A percentile compares a stretch with the other conserved stretches of the same genome.
Evolutionary conservation across 2,113 vertebrate species (phyloP).

Genomic region (Ptilorrhoa leucosticta): DNA sequence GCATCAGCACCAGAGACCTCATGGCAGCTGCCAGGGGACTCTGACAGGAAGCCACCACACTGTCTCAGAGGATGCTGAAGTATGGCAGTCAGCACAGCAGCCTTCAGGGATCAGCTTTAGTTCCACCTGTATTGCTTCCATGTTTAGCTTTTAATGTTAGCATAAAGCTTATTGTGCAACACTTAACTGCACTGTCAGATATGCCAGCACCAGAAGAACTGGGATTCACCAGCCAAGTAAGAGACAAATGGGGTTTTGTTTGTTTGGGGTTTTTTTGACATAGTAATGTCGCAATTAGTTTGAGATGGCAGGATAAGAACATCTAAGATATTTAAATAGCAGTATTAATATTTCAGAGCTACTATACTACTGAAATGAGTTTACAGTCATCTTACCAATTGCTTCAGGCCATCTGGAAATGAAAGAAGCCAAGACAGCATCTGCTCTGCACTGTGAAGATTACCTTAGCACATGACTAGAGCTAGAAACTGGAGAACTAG

Average conservation of each 20-base stretch:
- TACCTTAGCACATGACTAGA: conserved; percentile 6
- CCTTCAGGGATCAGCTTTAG: not conserved
- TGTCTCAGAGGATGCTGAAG: not conserved
- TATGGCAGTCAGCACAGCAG: not conserved
- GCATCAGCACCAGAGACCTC: not conserved
- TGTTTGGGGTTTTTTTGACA: conserved; percentile 53
- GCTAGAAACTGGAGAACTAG: not conserved
- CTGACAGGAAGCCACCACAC: not conserved
- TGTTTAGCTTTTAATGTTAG: not conserved
- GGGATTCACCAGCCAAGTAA: conserved; percentile 26
- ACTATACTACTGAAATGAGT: conserved; percentile 31
- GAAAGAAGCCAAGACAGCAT: conserved; percentile 48
- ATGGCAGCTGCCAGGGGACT: not conserved
- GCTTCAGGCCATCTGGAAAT: conserved; percentile 56
- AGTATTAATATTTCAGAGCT: conserved; percentile 53
- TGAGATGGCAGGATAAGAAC: conserved; percentile 61
- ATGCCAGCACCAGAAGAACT: conserved; percentile 8
- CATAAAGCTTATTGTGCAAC: not conserved
- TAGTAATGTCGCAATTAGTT: conserved; percentile 63
- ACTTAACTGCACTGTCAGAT: not conserved
- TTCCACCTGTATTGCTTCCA: not conserved
- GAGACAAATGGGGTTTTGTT: conserved; percentile 52
- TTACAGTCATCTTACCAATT: conserved; percentile 48
- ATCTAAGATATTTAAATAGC: conserved; percentile 54
- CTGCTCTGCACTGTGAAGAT: conserved; percentile 18